phyloP scores from a whole-genome alignment of 2,113 vertebrate species.

The Setophaga kirtlandii region DNA sequence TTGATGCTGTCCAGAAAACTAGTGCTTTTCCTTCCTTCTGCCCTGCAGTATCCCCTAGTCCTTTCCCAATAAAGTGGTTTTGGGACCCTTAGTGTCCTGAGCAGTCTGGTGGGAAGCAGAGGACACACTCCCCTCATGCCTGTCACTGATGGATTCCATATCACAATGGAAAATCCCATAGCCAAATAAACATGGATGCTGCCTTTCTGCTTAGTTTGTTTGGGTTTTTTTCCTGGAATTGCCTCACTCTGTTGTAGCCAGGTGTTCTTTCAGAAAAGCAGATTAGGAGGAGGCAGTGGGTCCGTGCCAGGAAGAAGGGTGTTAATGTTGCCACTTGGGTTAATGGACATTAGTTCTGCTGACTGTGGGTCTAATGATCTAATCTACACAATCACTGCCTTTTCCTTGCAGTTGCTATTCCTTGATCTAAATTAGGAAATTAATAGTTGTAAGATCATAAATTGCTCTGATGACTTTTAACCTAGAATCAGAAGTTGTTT shows the following conservation, averaged over 20 bases:
- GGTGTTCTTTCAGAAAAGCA: background rate
- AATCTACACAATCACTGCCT: constrained; percentile 20
- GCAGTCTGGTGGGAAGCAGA: background rate
- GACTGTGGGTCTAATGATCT: constrained; percentile 35
- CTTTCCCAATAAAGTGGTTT: background rate
- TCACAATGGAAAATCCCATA: background rate
- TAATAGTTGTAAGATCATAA: constrained; percentile 43
- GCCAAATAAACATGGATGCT: background rate
- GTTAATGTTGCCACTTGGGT: background rate
- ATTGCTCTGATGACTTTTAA: constrained; percentile 50
- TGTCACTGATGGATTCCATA: rapidly evolving
- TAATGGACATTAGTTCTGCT: constrained; percentile 54
- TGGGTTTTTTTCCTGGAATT: background rate
- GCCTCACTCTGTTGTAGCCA: background rate
- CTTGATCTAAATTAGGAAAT: constrained; percentile 28
- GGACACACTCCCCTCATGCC: rapidly evolving
- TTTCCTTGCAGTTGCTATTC: constrained; percentile 40
- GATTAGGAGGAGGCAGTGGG: background rate
- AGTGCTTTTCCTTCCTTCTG: background rate
- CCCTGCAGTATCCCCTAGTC: background rate
- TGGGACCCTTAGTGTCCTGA: background rate
- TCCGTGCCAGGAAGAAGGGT: background rate
- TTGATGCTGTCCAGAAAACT: background rate
- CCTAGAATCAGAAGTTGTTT: constrained; percentile 37
- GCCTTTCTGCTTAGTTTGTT: background rate